phyloP scores from a whole-genome alignment of 2,113 vertebrate genomes.

The Hemiscyllium ocellatum region DNA sequence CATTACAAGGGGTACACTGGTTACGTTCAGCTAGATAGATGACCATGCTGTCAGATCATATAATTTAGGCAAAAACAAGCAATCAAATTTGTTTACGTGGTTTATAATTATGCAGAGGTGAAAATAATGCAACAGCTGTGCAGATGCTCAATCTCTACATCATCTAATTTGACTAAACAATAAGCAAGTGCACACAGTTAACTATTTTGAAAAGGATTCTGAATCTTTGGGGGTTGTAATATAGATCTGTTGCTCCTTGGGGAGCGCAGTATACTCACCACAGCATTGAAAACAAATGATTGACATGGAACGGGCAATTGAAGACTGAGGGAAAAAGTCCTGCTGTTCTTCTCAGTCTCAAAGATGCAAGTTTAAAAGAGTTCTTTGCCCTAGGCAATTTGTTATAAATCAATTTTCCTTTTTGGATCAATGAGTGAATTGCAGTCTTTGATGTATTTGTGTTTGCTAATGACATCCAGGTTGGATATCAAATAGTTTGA shows the following conservation, averaged over 20 bases:
- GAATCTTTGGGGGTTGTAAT: neutral
- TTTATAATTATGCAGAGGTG: neutral
- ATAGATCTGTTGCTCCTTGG: neutral
- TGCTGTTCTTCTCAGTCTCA: neutral
- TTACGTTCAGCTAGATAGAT: neutral
- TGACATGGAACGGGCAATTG: neutral
- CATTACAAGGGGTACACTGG: neutral
- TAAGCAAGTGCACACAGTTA: neutral
- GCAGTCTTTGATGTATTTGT: neutral
- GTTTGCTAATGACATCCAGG: neutral
- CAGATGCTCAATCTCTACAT: neutral
- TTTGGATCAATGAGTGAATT: neutral
- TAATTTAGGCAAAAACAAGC: neutral
- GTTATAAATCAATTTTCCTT: neutral
- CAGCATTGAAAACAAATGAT: neutral
- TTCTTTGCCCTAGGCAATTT: neutral
- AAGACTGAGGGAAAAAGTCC: neutral
- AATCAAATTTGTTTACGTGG: neutral
- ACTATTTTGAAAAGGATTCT: neutral
- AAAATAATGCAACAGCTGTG: neutral
- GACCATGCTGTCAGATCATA: neutral
- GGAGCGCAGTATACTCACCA: neutral
- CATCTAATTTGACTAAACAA: neutral
- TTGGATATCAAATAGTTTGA: neutral
- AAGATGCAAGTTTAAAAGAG: neutral